Percentiles rank a stretch among this genome's conserved stretches.
These are phyloP conservation scores for Gymnogyps californianus DNA, from an alignment of 2,113 vertebrate species.

Conservation along the genomic window DNA sequence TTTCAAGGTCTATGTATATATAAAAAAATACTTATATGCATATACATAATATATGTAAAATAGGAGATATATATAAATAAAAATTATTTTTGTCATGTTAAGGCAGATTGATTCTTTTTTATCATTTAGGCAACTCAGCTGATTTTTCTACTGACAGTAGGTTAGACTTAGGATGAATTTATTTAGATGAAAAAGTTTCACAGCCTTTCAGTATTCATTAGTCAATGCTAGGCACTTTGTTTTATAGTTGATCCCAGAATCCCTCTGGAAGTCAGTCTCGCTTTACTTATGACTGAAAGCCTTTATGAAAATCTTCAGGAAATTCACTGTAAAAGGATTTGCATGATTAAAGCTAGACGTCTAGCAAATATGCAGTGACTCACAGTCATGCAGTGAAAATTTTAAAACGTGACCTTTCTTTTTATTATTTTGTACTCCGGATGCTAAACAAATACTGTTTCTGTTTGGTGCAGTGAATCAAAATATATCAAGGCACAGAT, in stretches of 20 bases:
- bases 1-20: background rate
- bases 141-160: background rate
- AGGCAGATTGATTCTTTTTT: background rate
- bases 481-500: background rate
- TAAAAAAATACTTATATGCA: background rate
- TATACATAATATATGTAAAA: background rate
- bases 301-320: background rate
- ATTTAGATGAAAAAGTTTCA: background rate
- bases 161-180: background rate
- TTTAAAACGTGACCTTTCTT: background rate
- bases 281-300: background rate
- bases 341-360: background rate
- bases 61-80: background rate
- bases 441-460: background rate
- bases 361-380: slow-evolving; percentile 5
- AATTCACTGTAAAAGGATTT: slow-evolving; percentile 6
- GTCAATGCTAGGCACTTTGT: background rate
- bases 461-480: background rate
- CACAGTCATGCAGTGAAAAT: background rate
- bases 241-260: background rate
- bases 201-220: background rate
- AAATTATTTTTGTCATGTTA: background rate
- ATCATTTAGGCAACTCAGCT: background rate
- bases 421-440: background rate
- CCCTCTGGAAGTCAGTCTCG: background rate